phyloP scores from a whole-genome alignment of 2,113 vertebrate species.

The Halichoerus grypus region DNA sequence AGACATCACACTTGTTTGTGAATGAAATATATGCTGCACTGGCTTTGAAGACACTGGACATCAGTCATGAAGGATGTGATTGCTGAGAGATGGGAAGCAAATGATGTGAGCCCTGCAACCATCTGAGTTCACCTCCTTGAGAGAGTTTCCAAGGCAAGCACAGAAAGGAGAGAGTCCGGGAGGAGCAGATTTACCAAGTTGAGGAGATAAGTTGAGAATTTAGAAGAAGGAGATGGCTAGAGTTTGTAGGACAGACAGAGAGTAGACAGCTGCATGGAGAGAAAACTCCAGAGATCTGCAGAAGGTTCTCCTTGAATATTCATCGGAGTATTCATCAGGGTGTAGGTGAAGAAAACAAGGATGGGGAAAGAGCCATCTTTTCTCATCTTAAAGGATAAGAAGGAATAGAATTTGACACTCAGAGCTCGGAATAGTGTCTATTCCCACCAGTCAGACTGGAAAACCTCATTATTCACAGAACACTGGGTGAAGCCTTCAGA shows the following conservation, averaged over 20 bases:
- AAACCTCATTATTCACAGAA: background rate
- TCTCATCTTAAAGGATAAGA: background rate
- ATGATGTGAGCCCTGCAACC: background rate
- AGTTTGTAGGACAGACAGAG: background rate
- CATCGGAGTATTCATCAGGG: background rate
- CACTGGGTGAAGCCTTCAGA: background rate
- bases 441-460: background rate
- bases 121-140: background rate
- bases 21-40: background rate
- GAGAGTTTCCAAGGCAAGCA: background rate
- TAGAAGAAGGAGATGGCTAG: background rate
- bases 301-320: background rate
- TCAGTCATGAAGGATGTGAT: background rate
- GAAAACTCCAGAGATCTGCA: background rate
- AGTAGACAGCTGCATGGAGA: background rate
- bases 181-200: background rate
- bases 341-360: background rate
- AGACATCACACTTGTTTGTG: background rate
- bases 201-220: background rate
- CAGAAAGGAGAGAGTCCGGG: background rate
- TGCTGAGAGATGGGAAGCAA: background rate
- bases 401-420: background rate
- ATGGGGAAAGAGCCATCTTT: background rate
- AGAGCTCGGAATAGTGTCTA: background rate
- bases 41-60: background rate